Base-by-base conservation (phyloP, 2,113 vertebrate species). In the Seriola dumerili region DNA sequence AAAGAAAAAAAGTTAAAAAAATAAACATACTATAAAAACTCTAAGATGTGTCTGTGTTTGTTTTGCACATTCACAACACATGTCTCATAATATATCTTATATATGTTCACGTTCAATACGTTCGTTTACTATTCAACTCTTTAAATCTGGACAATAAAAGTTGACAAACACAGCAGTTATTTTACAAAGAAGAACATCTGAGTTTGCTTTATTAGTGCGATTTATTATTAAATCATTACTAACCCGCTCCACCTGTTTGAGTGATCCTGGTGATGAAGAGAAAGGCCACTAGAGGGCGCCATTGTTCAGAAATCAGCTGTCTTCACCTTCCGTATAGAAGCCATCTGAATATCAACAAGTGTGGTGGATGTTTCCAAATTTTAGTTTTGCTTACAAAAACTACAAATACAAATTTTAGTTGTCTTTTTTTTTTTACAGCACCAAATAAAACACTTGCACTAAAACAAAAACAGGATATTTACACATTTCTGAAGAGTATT, bases 21-120 rank as follows among this genome's bases (percentile, higher is more conserved):
- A 91, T 89, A 94, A 93, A 90, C 42, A 88, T 81, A 78, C 21
- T n/a, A 65, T 75, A 85, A 90, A 92, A 93, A 83, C 32, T 76
- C 36, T 69, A 73, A 29, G 12, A 63, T n/a, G 73, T 23, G 23
- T 80, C 13, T 69, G 63, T 42, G 80, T 67, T 85, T 59, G 13
- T 81, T 86, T 63, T 19, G 29, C 40, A 42, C 34, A 29, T 38
- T 38, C 38, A 38, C 38, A 38, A 38, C 38, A 38, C 8, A 38
- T 3, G 29, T 29, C 29, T 29, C 29, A 29, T 29, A 29, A 29
- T 29, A 29, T 2, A 29, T 29, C 29, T 2, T 29, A 29, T 29
- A 29, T 29, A 29, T 29, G 29, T 29, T 29, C 29, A 29, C 29
- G 2, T 29, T 29, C 29, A 29, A 29, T 29, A 29, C 29, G 29